phyloP scores from a whole-genome alignment of 2,888 invertebrate genomes.

The Tipula vernalis region DNA sequence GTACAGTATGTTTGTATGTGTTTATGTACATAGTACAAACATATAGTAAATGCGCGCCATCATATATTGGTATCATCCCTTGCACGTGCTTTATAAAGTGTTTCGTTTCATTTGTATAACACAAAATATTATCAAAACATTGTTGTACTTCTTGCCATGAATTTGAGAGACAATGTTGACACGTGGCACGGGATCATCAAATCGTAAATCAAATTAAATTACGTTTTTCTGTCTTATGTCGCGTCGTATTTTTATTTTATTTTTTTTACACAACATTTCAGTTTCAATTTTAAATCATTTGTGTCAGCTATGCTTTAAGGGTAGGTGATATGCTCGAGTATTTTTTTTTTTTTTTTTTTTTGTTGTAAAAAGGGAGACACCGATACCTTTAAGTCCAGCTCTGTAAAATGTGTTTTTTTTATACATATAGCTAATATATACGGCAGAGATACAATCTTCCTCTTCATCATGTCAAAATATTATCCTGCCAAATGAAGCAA shows the following conservation, averaged over 20 bases:
- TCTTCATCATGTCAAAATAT: neutral
- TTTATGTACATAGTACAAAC: neutral
- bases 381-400: neutral
- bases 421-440: too few species aligned
- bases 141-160: neutral
- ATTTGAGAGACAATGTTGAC: neutral
- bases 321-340: neutral
- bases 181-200: neutral
- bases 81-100: neutral
- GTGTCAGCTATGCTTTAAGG: neutral
- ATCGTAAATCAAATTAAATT: slow-evolving; percentile 4
- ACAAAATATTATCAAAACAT: neutral
- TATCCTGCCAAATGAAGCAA: neutral
- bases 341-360: neutral
- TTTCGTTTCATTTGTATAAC: neutral
- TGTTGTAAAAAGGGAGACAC: too few species aligned
- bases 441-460: neutral
- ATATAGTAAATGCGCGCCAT: neutral
- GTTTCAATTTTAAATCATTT: neutral
- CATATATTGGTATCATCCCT: neutral
- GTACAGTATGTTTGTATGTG: neutral
- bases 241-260: neutral
- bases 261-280: neutral
- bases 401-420: too few species aligned
- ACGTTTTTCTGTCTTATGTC: neutral